Conservation (phyloP, 2,113 vertebrate species). For the Empidonax traillii region DNA sequence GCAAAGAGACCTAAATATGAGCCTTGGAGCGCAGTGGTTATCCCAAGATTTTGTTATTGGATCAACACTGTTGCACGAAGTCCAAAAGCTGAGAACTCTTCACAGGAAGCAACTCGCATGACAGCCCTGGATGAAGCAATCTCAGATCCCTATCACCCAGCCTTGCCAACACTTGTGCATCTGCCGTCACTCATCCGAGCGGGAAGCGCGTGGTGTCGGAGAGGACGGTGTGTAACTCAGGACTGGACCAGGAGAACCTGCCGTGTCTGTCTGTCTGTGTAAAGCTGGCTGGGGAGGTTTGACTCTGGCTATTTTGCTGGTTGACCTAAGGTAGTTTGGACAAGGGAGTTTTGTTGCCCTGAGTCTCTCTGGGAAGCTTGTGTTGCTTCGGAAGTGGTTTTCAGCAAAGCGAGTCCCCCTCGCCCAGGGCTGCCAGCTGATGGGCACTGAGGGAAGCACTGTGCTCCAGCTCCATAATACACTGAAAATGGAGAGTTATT, state of each 20-base stretch:
- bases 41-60: neutral
- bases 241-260: slow-evolving; percentile 39
- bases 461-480: neutral
- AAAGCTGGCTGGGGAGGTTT: neutral
- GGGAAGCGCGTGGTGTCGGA: neutral
- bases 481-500: neutral
- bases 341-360: neutral
- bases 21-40: slow-evolving; percentile 2
- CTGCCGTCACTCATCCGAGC: fast-evolving
- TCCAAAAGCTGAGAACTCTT: neutral
- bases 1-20: neutral
- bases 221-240: fast-evolving
- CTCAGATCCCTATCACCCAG: neutral
- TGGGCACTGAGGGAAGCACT: neutral
- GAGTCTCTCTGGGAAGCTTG: neutral
- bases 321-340: neutral
- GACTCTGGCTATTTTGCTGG: neutral
- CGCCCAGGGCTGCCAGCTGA: neutral
- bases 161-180: neutral
- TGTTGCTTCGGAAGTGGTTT: neutral
- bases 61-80: neutral
- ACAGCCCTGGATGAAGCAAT: slow-evolving; percentile 2
- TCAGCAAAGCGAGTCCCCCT: neutral
- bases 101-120: neutral
- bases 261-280: neutral